Conservation (phyloP, 2,888 invertebrate species). For the Rhamphomyia laevipes region DNA sequence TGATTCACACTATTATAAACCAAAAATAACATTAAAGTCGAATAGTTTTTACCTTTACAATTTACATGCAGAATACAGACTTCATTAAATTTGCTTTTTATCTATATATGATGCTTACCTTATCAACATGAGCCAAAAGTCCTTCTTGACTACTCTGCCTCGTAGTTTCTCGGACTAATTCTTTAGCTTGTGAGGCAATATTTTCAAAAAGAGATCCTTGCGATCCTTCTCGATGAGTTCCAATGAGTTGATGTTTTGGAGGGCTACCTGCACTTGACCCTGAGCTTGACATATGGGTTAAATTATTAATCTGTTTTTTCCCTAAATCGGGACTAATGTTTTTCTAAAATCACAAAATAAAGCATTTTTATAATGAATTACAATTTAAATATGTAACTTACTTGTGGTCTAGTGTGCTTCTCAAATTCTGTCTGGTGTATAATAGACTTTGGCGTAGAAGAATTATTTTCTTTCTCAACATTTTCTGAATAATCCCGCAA, state of each 20-base stretch:
- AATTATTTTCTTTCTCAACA: background rate
- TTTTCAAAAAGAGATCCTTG: conserved; percentile 80
- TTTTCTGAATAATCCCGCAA: background rate
- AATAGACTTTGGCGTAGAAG: background rate
- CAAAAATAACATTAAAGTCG: too few species aligned
- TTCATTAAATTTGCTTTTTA: background rate
- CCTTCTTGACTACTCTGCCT: conserved; percentile 85
- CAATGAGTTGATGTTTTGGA: conserved; percentile 25
- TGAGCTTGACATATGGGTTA: conserved; percentile 53
- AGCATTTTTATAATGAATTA: too few species aligned
- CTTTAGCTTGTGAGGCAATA: conserved; percentile 79
- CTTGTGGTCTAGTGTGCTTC: background rate
- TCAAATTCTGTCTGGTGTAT: background rate
- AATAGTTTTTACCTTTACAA: too few species aligned
- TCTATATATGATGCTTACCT: conserved; percentile 44
- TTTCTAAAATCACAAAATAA: too few species aligned
- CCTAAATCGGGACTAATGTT: too few species aligned
- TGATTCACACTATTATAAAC: too few species aligned
- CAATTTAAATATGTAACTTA: too few species aligned
- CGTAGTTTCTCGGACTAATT: conserved; percentile 75
- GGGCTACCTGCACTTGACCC: conserved; percentile 44
- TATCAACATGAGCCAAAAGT: conserved; percentile 77
- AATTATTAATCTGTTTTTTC: conserved; percentile 39
- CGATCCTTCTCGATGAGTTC: conserved; percentile 56
- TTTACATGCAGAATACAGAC: background rate